phyloP scores from a whole-genome alignment of 1,140 invertebrate genomes.

The Drosophila saltans region DNA sequence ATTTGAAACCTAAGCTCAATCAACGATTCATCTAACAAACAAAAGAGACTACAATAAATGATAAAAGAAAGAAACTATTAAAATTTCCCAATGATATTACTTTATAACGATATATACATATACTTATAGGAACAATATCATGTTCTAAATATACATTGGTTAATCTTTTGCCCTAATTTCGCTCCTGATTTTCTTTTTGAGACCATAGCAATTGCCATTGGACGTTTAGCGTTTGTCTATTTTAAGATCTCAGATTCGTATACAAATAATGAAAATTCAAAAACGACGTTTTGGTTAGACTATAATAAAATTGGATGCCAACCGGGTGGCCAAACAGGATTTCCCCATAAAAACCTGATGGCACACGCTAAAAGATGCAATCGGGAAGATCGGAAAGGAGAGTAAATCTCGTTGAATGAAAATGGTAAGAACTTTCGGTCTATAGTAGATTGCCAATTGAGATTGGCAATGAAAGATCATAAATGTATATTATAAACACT shows the following conservation, averaged over 20 bases:
- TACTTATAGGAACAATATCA: too few species aligned
- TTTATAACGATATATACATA: too few species aligned
- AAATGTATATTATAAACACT: conserved; percentile 47
- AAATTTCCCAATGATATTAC: too few species aligned
- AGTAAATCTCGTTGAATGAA: conserved; percentile 70
- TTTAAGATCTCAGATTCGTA: conserved; percentile 52
- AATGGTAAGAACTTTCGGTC: conserved; percentile 24
- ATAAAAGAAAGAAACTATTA: too few species aligned
- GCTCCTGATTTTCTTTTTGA: conserved; percentile 38
- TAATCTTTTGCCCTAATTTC: neutral
- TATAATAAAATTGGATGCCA: conserved; percentile 63
- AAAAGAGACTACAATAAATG: too few species aligned
- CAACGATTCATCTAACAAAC: too few species aligned
- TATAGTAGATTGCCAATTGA: conserved; percentile 50
- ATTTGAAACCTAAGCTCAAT: too few species aligned
- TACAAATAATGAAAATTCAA: conserved; percentile 36
- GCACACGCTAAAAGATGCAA: conserved; percentile 16
- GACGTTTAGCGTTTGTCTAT: conserved; percentile 58
- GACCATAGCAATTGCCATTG: conserved; percentile 34
- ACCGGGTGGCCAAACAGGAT: conserved; percentile 66
- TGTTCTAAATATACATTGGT: neutral
- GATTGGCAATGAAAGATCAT: conserved; percentile 74
- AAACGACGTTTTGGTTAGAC: conserved; percentile 50
- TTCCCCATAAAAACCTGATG: conserved; percentile 76
- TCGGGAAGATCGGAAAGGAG: neutral